phyloP scores from a whole-genome alignment of 2,113 vertebrate species.

The Chrysochloris asiatica region DNA sequence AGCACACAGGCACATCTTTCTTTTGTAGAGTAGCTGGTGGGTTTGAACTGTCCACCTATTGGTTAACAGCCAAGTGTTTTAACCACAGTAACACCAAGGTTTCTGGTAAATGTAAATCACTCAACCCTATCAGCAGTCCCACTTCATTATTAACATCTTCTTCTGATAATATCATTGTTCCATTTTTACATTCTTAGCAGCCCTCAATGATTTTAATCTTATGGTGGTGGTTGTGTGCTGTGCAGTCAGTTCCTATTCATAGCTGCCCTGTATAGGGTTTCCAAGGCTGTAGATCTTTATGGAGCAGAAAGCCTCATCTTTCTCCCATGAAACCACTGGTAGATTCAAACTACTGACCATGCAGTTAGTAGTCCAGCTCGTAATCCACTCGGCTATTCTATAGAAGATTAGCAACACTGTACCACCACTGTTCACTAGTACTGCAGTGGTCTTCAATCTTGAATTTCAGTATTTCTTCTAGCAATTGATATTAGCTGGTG shows the following conservation, averaged over 20 bases:
- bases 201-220: conserved; percentile 34
- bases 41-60: background rate
- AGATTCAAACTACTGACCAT: no score
- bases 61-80: background rate
- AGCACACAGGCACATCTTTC: background rate
- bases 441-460: background rate
- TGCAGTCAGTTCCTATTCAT: no score
- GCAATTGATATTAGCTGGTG: background rate
- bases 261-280: no score
- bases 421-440: background rate
- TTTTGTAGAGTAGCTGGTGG: background rate
- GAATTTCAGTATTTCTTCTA: background rate
- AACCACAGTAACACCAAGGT: background rate
- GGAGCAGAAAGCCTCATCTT: no score
- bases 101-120: conserved; percentile 67
- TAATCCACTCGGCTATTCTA: no score
- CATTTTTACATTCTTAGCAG: conserved; percentile 42
- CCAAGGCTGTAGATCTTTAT: no score
- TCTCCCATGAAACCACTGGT: no score
- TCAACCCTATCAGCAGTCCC: conserved; percentile 63
- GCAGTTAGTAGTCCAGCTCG: no score
- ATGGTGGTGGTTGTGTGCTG: no score
- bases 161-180: conserved; percentile 33
- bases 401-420: background rate
- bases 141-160: conserved; percentile 61